Evolutionary conservation across 2,888 invertebrate species (phyloP).

Genomic region (Nowickia ferox): DNA sequence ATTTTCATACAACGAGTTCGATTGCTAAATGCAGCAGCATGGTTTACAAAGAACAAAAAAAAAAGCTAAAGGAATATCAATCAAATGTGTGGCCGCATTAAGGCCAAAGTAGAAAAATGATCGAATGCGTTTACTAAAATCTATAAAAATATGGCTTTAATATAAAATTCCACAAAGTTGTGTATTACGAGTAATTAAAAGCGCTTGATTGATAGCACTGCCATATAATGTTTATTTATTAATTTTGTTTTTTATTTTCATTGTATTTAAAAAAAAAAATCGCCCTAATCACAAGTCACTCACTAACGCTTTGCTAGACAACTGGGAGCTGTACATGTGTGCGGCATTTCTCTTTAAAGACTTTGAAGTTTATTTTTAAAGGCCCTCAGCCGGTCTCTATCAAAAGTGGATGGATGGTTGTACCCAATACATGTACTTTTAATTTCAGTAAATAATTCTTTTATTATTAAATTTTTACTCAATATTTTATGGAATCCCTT

Average conservation of each 20-base stretch:
- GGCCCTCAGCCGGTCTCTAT: conserved; percentile 31
- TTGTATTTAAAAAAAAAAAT: neutral
- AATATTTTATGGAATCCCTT: neutral
- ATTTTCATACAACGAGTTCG: conserved; percentile 32
- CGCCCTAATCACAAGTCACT: neutral
- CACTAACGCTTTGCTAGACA: conserved; percentile 43
- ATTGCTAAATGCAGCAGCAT: conserved; percentile 64
- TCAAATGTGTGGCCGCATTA: conserved; percentile 69
- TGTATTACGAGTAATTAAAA: conserved; percentile 19
- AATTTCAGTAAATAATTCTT: neutral
- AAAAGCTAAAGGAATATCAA: conserved; percentile 48
- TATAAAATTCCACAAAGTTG: conserved; percentile 64
- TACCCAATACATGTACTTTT: conserved; percentile 8
- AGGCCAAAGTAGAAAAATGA: conserved; percentile 54
- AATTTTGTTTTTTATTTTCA: neutral
- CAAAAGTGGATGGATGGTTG: conserved; percentile 46
- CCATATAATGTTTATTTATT: conserved; percentile 20
- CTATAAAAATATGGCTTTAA: conserved; percentile 58
- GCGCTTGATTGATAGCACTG: conserved; percentile 61
- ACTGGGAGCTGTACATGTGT: conserved; percentile 8
- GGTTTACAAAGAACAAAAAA: neutral
- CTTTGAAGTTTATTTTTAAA: conserved; percentile 41
- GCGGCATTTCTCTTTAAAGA: neutral
- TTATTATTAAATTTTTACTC: neutral
- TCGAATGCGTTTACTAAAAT: conserved; percentile 45